Base-by-base conservation (phyloP, 2,888 invertebrate genomes). In the Leptogaster cylindrica region DNA sequence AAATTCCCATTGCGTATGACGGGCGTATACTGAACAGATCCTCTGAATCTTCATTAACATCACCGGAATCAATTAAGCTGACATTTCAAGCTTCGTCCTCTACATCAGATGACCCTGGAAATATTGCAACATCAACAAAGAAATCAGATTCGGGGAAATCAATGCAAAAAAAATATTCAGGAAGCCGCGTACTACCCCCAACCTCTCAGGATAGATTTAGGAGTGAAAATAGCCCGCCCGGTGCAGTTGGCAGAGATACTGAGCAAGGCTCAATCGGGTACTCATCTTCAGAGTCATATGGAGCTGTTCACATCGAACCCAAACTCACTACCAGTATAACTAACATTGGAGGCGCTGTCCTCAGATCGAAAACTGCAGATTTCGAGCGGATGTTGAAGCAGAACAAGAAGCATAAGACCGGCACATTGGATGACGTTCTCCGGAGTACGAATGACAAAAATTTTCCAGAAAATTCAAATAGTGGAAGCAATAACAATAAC, bases 301-400 rank as follows among this genome's bases (percentile, higher is more conserved):
- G 2, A 1, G 4, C 25, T 1, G 12, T 10, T 7, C 61, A 70
- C 65, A 52, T 63, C 27, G 82, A 83, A 68, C 82, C 82, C 5
- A 50, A 50, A 50, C 75, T 80, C 65, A 82, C 85, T 18, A 83
- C 87, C 0, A 86, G 86, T 74, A 88, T 88, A 73, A 84, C 86
- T 0, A 88, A 84, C 73, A 88, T 88, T 71, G 88, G 88, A 3
- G 87, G 86, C 55, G 87, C 86, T 18, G 88, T 88, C 18, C 76
- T 88, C 70, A 82, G 85, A 71, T 88, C 87, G 2, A 87, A 87
- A 78, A 88, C 88, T 0, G 88, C 87, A 0, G 88, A 88, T 74
- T 88, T 88, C 73, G 88, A 88, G 74, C 81, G 85, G 73, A 72
- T 75, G 70, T 70, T 72, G 18, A 58, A 51, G 14, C 55, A 61